Conservation (phyloP, 2,113 vertebrate species). For the Cyprinodon variegatus region DNA sequence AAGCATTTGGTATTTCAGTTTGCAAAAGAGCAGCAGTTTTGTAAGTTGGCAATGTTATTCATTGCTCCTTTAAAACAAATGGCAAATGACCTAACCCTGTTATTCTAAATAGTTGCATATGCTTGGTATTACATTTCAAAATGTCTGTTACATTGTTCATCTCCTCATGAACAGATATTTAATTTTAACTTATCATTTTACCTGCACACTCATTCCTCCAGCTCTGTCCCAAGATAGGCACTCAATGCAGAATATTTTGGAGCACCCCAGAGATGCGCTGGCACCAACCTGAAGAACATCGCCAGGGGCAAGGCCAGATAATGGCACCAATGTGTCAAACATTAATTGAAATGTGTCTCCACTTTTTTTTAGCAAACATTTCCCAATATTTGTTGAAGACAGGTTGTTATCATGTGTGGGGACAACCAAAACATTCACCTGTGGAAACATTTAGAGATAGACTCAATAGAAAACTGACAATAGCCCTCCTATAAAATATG, state of each 20-base stretch:
- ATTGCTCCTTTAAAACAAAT: no score
- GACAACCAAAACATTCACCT: conserved; percentile 70
- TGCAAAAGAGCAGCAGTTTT: no score
- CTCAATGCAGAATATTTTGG: conserved; percentile 69
- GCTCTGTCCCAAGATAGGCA: conserved; percentile 64
- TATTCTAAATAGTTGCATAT: no score
- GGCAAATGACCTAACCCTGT: no score
- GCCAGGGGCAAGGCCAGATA: conserved; percentile 27
- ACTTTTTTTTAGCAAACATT: conserved; percentile 45
- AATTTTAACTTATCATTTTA: conserved; percentile 1
- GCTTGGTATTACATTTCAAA: no score
- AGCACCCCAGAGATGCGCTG: conserved; percentile 47
- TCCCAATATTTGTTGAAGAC: conserved; percentile 54
- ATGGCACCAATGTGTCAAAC: conserved; percentile 22
- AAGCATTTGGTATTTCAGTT: no score
- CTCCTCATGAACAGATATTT: background rate
- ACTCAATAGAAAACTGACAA: background rate
- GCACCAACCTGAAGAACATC: conserved; percentile 61
- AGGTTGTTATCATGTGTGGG: conserved; percentile 59
- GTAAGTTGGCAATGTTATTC: no score
- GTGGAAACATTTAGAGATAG: background rate
- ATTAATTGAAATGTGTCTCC: conserved; percentile 44
- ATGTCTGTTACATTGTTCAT: no score
- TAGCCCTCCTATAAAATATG: fast-evolving
- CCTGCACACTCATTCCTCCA: conserved; percentile 42